Base-by-base conservation (phyloP, 2,113 vertebrate genomes). In the Anser brachyrhynchus region DNA sequence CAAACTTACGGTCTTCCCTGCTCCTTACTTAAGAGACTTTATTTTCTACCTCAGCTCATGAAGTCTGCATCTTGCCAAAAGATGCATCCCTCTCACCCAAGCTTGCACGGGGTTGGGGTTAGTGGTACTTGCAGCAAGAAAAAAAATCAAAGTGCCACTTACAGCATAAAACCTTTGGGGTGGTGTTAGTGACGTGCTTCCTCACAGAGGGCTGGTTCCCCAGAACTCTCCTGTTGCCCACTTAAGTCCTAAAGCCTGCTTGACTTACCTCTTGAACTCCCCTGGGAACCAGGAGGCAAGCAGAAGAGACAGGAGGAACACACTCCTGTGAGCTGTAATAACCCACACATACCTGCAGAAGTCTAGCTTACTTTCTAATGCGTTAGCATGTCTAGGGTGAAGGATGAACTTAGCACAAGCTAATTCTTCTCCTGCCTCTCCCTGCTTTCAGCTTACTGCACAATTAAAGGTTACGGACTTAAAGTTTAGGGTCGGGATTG, bases 1-100 rank as follows among this genome's bases (percentile, higher is more conserved):
- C 49, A 31, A 0, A 1, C 23, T 67, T 55, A 5, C 13, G 37
- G 33, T 43, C 57, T 51, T 71, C 31, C 33, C 2, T 0, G 7
- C 43, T 73, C 73, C 44, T 33, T 9, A 3, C 29, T 44, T 69
- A 23, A 44, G 5, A 19, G 16, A 44, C 35, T 64, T 70, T 20
- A 82, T 35, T 49, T 35, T 31, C 41, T 13, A 29, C 33, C n/a
- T 37, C 22, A 26, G 14, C 75, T 35, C n/a, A 26, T 1, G 7
- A 82, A 64, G 23, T 5, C 26, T 76, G 21, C 37, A 55, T 64
- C 25, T 61, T 76, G 35, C 2, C 1, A 25, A 52, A 52, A 77
- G 37, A 37, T 37, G 37, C 11, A 16, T 17, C 23, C n/a, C 35
- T 58, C 37, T 83, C 35, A 16, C 41, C 3, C 15, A 64, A 16